phyloP scores from a whole-genome alignment of 2,113 vertebrate species.

The Morphnarchus princeps region DNA sequence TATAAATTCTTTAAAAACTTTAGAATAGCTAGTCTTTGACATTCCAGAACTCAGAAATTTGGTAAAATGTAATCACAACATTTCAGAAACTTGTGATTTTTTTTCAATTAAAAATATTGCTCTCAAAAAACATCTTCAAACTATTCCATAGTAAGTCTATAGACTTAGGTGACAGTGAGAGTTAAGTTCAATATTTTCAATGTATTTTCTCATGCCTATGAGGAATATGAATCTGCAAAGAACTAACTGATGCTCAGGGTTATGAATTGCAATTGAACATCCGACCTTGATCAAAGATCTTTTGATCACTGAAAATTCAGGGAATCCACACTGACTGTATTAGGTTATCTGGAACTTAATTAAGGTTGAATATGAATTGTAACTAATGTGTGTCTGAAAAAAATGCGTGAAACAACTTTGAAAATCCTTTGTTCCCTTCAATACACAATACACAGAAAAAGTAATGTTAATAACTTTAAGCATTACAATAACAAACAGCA shows the following conservation, averaged over 20 bases:
- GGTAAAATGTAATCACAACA: background rate
- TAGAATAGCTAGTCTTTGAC: background rate
- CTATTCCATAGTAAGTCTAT: background rate
- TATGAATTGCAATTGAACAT: background rate
- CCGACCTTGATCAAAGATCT: background rate
- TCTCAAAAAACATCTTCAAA: background rate
- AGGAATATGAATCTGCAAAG: background rate
- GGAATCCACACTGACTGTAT: background rate
- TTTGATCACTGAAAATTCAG: conserved; percentile 31
- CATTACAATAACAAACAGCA: background rate
- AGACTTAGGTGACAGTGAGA: background rate
- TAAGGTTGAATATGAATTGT: background rate
- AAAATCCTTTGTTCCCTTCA: background rate
- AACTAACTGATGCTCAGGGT: background rate
- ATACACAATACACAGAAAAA: background rate
- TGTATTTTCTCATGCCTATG: background rate
- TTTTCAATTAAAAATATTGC: background rate
- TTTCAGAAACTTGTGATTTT: background rate
- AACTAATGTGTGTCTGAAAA: background rate
- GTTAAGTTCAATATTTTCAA: background rate
- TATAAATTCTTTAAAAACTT: background rate
- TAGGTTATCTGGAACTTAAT: background rate
- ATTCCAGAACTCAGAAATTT: background rate
- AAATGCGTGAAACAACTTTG: background rate
- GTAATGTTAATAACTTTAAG: background rate